A percentile compares a stretch with the other conserved stretches of the same genome.
Conservation (phyloP, 1,140 invertebrate genomes). For the Drosophila ficusphila region DNA sequence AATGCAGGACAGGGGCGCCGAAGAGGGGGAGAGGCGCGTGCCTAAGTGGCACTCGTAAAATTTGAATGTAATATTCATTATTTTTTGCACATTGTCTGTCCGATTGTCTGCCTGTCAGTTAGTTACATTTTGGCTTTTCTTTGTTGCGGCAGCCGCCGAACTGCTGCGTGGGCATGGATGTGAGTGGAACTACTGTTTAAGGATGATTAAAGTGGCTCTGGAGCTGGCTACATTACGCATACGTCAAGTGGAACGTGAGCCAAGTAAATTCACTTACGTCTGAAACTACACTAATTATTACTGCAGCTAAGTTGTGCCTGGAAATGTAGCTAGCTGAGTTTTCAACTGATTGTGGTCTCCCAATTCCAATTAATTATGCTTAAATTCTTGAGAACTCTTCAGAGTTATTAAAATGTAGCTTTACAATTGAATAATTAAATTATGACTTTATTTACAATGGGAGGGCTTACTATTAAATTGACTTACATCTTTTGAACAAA, state of each 20-base stretch:
- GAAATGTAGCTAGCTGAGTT: slow-evolving; percentile 5
- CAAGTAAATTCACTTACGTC: slow-evolving; percentile 14
- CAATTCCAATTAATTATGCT: slow-evolving; percentile 1
- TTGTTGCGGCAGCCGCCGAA: slow-evolving; percentile 32
- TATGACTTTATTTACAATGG: neutral
- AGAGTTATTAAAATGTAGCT: neutral
- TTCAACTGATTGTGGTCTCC: slow-evolving; percentile 3
- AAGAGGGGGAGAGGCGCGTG: slow-evolving; percentile 45
- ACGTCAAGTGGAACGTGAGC: slow-evolving; percentile 27
- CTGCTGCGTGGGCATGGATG: no score
- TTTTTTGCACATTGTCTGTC: slow-evolving; percentile 75
- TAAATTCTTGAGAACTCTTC: neutral
- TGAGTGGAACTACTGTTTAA: slow-evolving; percentile 18
- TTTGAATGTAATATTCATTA: slow-evolving; percentile 83
- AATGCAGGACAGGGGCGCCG: neutral
- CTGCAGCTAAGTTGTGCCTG: neutral
- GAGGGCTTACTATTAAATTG: no score
- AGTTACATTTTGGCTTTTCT: slow-evolving; percentile 40
- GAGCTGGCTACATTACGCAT: slow-evolving; percentile 23
- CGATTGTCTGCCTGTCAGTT: slow-evolving; percentile 37
- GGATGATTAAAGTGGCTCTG: slow-evolving; percentile 34
- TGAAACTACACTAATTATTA: slow-evolving; percentile 14
- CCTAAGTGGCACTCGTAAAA: slow-evolving; percentile 80
- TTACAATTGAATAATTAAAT: neutral
- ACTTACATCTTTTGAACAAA: no score